Base-by-base conservation (phyloP, 2,888 invertebrate genomes). In the Rotaria magnacalcarata region DNA sequence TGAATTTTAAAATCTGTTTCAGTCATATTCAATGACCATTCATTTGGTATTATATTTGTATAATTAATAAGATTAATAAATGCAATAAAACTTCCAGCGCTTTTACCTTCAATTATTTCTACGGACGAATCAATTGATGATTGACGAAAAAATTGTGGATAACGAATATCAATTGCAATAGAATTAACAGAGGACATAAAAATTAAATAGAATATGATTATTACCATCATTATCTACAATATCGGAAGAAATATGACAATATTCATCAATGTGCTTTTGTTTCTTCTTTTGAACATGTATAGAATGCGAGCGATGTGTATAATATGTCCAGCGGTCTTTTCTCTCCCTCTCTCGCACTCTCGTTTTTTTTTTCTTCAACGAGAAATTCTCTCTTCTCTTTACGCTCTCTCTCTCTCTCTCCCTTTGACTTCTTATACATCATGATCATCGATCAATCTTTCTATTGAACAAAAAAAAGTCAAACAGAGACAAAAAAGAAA, bases 51-150 rank as follows among this genome's bases (percentile, higher is more conserved):
- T 19, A 47, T 80, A n/a, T 43, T 80, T 80, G 80, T 47, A 47
- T 47, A 10, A 80, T 80, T 80, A 47, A 80, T 14, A 10, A 80
- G 80, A 43, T 47, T 80, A 80, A 80, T 47, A 80, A 80, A 80
- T 24, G 47, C 80, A 47, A 80, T 80, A 80, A 80, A 80, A 80
- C 80, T 80, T 47, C 80, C 80, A 11, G 80, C 24, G n/a, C 47
- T 80, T 80, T 80, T 80, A 80, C 80, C 80, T 80, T 80, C 80
- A n/a, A n/a, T 43, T 24, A 80, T 80, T 80, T 80, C 80, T 43
- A 80, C 47, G 1, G 80, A 47, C 16, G 67, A 67, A 67, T 67
- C 67, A 80, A 47, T 80, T n/a, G n/a, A n/a, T n/a, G 47, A 43
- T 47, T 24, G 43, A 80, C 47, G 80, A 80, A 80, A 80, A 80